Conservation (phyloP, 2,888 invertebrate genomes). For the Himalopsyche kuldschensis region DNA sequence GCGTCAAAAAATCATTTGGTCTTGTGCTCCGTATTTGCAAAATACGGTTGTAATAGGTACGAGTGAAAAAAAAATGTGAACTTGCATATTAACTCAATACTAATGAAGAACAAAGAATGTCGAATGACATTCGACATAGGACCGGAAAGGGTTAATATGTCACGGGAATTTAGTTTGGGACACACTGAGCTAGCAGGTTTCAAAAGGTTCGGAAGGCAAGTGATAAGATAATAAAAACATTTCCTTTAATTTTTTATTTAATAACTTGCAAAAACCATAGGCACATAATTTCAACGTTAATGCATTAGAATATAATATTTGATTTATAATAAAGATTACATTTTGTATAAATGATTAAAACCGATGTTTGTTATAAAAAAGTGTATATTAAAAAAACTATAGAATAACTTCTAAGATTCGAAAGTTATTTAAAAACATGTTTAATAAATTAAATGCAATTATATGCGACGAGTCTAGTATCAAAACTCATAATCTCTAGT, state of each 20-base stretch:
- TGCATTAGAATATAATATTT: neutral
- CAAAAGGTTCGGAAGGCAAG: too few species aligned
- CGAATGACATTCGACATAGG: conserved; percentile 5
- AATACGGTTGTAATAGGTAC: too few species aligned
- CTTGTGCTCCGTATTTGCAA: too few species aligned
- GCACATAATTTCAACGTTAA: conserved; percentile 14
- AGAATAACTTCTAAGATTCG: neutral
- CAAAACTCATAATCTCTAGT: too few species aligned
- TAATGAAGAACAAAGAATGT: too few species aligned
- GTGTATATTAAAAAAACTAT: neutral
- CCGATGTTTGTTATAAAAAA: neutral
- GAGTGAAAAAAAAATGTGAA: too few species aligned
- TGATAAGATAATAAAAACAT: too few species aligned
- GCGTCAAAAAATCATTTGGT: too few species aligned
- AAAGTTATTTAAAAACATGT: neutral
- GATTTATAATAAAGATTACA: neutral
- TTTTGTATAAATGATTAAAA: neutral
- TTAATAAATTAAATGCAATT: neutral
- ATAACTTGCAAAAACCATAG: conserved; percentile 21
- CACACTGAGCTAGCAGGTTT: too few species aligned
- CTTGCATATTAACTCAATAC: too few species aligned
- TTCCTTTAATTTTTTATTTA: neutral
- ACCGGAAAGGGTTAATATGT: conserved; percentile 16
- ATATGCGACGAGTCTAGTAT: too few species aligned
- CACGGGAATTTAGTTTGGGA: too few species aligned